phyloP scores from a whole-genome alignment of 1,140 invertebrate species.

The Portunus trituberculatus region DNA sequence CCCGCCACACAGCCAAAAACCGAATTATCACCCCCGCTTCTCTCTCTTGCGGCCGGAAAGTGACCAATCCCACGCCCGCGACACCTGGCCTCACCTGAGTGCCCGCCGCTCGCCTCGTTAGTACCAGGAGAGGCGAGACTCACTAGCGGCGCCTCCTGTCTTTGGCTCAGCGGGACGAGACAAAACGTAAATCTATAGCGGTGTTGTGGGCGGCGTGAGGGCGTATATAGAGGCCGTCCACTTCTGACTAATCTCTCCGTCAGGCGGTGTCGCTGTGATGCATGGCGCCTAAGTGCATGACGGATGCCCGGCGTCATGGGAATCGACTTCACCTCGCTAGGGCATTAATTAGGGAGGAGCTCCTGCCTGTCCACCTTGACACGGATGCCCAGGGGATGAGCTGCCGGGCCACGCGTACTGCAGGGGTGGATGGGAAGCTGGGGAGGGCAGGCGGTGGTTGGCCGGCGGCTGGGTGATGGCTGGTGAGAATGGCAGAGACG shows the following conservation, averaged over 20 bases:
- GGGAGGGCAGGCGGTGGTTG: too few species aligned
- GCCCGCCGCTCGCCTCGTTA: too few species aligned
- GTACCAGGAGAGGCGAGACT: too few species aligned
- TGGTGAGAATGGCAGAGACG: too few species aligned
- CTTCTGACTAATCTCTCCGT: conserved; percentile 1
- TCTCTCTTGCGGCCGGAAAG: not conserved
- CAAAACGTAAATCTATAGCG: not conserved
- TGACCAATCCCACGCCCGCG: not conserved
- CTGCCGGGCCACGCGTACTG: too few species aligned
- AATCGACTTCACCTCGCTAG: not conserved
- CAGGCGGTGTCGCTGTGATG: not conserved
- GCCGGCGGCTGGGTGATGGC: too few species aligned
- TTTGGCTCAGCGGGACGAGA: not conserved
- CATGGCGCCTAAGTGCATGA: conserved; percentile 9
- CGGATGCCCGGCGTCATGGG: not conserved
- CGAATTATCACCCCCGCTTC: too few species aligned
- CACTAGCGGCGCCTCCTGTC: too few species aligned
- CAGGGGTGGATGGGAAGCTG: too few species aligned
- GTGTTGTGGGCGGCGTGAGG: not conserved
- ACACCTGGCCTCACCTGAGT: too few species aligned
- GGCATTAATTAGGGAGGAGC: not conserved
- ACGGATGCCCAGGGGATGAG: too few species aligned
- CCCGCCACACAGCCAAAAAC: not conserved
- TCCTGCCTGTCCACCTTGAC: not conserved
- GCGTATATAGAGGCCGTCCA: not conserved